Conservation (phyloP, 2,797 vertebrate genomes). For the Mionectes olivaceus region DNA sequence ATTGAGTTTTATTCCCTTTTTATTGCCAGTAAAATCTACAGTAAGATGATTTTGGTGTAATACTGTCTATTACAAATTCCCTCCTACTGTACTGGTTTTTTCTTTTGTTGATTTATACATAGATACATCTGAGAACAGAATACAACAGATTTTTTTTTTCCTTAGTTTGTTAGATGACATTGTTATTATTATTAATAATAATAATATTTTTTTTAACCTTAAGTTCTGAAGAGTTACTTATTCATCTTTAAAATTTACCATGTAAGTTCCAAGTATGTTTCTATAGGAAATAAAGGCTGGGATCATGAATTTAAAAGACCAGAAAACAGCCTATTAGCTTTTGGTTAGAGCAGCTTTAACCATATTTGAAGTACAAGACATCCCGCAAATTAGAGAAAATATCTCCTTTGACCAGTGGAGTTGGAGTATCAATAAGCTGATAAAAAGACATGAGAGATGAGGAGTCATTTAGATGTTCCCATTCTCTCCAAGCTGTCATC, state of each 20-base stretch:
- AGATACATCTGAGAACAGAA: not conserved
- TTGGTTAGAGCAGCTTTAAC: not conserved
- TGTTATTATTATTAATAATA: not conserved
- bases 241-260: not conserved
- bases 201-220: not conserved
- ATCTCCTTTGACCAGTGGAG: not conserved
- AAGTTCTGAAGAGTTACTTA: not conserved
- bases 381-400: not conserved
- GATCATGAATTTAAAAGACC: not conserved
- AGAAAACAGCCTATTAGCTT: not conserved
- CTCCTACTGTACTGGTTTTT: not conserved
- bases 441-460: not conserved
- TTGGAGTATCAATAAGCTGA: not conserved
- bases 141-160: not conserved
- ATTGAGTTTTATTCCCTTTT: constrained; percentile 21
- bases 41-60: not conserved
- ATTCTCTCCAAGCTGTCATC: not conserved
- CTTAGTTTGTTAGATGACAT: not conserved
- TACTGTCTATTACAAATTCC: not conserved
- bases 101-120: not conserved
- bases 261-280: not conserved
- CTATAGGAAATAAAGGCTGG: not conserved
- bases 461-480: not conserved
- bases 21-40: constrained; percentile 32
- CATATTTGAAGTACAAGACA: not conserved